Evolutionary conservation across 1,140 invertebrate genomes (phyloP), one percentile per base, ranked within the genome.

Genomic region (Caenorhabditis tropicalis): DNA sequence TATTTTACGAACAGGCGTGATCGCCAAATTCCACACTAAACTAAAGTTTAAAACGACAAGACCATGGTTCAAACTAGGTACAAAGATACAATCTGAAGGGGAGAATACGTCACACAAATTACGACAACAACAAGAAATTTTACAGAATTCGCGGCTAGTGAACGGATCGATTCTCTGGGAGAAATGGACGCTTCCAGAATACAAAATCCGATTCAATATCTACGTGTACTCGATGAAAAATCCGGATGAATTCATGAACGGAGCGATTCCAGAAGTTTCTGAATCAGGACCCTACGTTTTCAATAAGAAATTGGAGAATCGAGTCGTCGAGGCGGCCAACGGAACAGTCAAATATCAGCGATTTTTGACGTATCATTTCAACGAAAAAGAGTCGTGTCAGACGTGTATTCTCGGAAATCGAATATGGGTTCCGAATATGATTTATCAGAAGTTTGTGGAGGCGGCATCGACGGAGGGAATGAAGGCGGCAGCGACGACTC

Each of bases 381-480:
- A 91, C 46, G 89, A 91, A 58, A 80, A 83, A 3, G 86, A 87
- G 19, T 91, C 90, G 15, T 91, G 90, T 85, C 70, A 82, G 29
- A 89, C 87, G 36, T 91, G 90, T 53, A 90, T 86, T 81, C 70
- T 91, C 9, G 84, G 90, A 48, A 91, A 91, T 85, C 86, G 88
- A 2, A 87, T 91, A 21, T 91, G 90, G 88, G 88, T 91, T 49
- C 90, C 90, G 10, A 91, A 91, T 83, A 83, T 91, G 74, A 88
- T 91, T 79, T 91, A 89, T 80, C 90, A 91, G 87, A 91, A 91
- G 60, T 91, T 91, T 79, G 89, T 91, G 16, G 90, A 91, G 86
- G 90, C 90, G 3, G 89, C 90, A 10, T 90, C 89, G 7, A 89
- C 85, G 24, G 88, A 89, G 29, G 81, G 84, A 29, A 90, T 90